A percentile compares a stretch with the other conserved stretches of the same genome.
Evolutionary conservation across 2,797 vertebrate genomes (phyloP).

Genomic region (Selene dorsalis): DNA sequence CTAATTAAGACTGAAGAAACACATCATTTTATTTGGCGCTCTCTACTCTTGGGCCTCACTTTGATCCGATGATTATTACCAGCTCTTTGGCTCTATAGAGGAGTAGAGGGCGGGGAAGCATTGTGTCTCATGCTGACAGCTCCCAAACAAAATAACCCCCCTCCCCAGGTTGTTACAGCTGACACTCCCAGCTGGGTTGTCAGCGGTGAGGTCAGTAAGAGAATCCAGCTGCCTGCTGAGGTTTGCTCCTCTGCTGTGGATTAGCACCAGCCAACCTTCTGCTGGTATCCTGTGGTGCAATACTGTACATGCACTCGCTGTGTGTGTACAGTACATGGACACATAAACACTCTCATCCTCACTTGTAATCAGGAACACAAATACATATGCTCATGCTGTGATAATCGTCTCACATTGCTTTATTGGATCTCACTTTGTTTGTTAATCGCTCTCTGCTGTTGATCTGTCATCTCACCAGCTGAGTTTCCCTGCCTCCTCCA

Average conservation of each 20-base stretch:
- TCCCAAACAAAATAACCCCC: slow-evolving; percentile 79
- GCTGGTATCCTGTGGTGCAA: slow-evolving; percentile 56
- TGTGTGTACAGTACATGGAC: slow-evolving; percentile 19
- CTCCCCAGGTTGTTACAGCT: slow-evolving; percentile 73
- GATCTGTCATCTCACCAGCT: slow-evolving; percentile 17
- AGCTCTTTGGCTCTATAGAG: slow-evolving; percentile 72
- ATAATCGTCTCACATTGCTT: slow-evolving; percentile 47
- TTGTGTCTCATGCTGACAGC: slow-evolving; percentile 80
- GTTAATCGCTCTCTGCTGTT: slow-evolving; percentile 41
- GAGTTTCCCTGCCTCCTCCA: slow-evolving; percentile 19
- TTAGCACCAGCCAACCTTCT: slow-evolving; percentile 74
- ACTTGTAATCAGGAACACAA: slow-evolving; percentile 39
- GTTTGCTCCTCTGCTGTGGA: slow-evolving; percentile 69
- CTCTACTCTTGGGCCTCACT: slow-evolving; percentile 63
- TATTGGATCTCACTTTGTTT: slow-evolving; percentile 42
- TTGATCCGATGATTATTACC: slow-evolving; percentile 83
- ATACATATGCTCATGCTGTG: slow-evolving; percentile 49
- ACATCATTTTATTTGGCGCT: slow-evolving; percentile 78
- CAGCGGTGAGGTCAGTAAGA: slow-evolving; percentile 80
- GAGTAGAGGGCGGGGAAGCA: slow-evolving; percentile 66
- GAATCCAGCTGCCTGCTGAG: slow-evolving; percentile 75
- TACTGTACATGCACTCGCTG: slow-evolving; percentile 42
- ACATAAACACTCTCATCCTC: slow-evolving; percentile 14
- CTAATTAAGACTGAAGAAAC: slow-evolving; percentile 79
- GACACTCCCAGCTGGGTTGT: slow-evolving; percentile 81